These are phyloP conservation scores for Cygnus buccinator DNA, from an alignment of 2,113 vertebrate species.

Conservation along the genomic window DNA sequence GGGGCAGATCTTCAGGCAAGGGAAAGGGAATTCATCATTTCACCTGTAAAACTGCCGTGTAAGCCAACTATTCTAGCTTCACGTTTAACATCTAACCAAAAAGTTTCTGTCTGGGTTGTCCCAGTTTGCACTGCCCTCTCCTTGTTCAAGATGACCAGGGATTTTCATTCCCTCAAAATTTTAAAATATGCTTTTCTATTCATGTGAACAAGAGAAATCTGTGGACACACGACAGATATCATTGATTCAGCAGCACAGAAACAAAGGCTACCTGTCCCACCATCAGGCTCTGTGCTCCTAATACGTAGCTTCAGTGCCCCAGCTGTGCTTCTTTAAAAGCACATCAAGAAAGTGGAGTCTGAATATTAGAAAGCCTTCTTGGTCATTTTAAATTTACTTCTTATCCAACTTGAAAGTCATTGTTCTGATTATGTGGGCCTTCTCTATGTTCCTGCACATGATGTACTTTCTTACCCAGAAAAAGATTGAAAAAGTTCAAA, in stretches of 20 bases:
- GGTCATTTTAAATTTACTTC: background rate
- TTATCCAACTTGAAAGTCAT: background rate
- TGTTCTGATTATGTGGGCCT: background rate
- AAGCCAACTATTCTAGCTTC: background rate
- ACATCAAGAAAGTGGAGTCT: background rate
- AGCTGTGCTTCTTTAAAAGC: background rate
- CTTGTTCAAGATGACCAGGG: background rate
- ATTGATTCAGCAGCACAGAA: background rate
- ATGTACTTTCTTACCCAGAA: background rate
- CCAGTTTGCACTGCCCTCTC: background rate
- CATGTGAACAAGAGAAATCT: background rate
- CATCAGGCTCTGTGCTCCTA: background rate
- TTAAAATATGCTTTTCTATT: background rate
- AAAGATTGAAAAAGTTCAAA: background rate
- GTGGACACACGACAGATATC: background rate
- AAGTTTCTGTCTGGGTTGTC: background rate
- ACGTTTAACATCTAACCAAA: background rate
- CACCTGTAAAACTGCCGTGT: background rate
- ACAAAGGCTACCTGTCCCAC: background rate
- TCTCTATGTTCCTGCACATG: background rate
- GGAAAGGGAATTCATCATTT: background rate
- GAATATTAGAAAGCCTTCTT: background rate
- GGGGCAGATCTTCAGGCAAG: background rate
- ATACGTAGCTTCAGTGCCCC: background rate
- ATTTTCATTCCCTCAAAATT: background rate